Evolutionary conservation across 2,888 invertebrate genomes (phyloP), one percentile per base, ranked within the genome.

Genomic region (Andrena marginata): DNA sequence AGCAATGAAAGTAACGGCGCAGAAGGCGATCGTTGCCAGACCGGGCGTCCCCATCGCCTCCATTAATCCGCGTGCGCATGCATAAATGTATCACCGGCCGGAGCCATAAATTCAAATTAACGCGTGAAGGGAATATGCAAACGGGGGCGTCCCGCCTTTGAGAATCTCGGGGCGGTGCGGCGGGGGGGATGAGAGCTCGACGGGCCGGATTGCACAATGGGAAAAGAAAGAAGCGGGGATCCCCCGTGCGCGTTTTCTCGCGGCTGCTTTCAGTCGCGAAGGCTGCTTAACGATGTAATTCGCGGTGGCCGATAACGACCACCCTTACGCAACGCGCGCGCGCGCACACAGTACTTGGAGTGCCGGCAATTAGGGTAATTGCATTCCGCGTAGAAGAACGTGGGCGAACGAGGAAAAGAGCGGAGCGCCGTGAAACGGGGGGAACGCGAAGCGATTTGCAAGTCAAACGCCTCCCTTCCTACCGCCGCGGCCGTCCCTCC

Each of bases 361-460:
- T 85, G 85, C 85, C 85, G 85, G 87, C 89, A 90, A 90, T 90
- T 89, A 89, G 88, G 89, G 89, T 90, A 91, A 91, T 91, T 90
- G 87, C 89, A 90, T 90, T 91, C 89, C 89, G 77, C 79, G 82
- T 78, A 73, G 77, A 78, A 69, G 76, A 81, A 82, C 81, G 81
- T 78, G 78, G 80, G 84, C 76, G 77, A 84, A 70, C 62, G 70
- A 78, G 84, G 80, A 86, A 78, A 76, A 88, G 77, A 70, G 76
- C 51, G 63, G 64, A 59, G 69, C 82, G 49, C 49, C 31, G 77
- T 77, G 77, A 64, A 67, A 60, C 62, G 2, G 70, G 26, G 56
- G 54, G 63, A 67, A 77, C 64, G 78, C 72, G 67, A 65, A 84
- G 51, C 80, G 88, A 88, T 87, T 87, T 87, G 87, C 88, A 88